Percentiles rank a stretch among this genome's conserved stretches.
Conservation (phyloP, 1,140 invertebrate genomes). For the Metaphire vulgaris region DNA sequence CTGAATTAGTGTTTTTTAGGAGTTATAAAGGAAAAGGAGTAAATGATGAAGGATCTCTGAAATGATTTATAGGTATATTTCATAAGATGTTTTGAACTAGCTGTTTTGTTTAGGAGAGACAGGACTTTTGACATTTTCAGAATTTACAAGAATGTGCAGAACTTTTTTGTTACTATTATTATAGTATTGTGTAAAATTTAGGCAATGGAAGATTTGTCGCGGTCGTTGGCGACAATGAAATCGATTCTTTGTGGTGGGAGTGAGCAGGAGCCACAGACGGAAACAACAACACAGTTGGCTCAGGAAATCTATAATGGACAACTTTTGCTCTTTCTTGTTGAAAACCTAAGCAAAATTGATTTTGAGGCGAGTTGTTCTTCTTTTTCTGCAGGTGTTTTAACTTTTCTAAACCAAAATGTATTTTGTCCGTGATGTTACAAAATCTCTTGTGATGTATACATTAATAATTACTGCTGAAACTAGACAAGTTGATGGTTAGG, state of each 20-base stretch:
- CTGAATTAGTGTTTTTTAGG: neutral
- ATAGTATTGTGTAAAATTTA: no score
- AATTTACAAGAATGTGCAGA: neutral
- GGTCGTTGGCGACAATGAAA: constrained; percentile 91
- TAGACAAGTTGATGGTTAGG: neutral
- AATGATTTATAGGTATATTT: no score
- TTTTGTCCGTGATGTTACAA: neutral
- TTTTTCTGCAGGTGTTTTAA: neutral
- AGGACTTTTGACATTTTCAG: no score
- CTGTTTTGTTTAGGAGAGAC: no score
- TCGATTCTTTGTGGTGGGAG: constrained; percentile 95
- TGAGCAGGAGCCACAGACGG: constrained; percentile 92
- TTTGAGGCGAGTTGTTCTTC: constrained; percentile 68
- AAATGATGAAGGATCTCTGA: no score
- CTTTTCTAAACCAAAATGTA: neutral
- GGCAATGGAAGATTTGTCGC: constrained; percentile 85
- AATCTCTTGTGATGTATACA: neutral
- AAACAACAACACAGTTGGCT: constrained; percentile 90
- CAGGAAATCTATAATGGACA: constrained; percentile 82
- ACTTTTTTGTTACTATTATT: neutral
- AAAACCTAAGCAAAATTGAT: constrained; percentile 90
- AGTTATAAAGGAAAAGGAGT: neutral
- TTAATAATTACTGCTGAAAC: neutral
- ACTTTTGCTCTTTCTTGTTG: constrained; percentile 80
- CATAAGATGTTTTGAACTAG: no score